Base-by-base conservation (phyloP, 2,113 vertebrate species). In the Pangasianodon hypophthalmus region DNA sequence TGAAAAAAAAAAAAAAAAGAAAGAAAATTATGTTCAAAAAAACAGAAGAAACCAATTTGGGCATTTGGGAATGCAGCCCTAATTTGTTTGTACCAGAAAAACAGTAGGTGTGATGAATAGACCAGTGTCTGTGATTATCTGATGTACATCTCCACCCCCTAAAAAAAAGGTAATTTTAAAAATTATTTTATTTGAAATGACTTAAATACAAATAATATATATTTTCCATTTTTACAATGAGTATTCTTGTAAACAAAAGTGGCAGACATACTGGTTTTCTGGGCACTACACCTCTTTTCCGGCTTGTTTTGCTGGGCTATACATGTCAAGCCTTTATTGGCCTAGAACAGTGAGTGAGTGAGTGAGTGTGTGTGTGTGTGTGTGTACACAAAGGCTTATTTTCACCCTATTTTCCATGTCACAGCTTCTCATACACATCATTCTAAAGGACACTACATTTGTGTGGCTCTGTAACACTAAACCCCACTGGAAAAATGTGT, bases 181-280 rank as follows among this genome's bases (percentile, higher is more conserved):
- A 96, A 92, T 92, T 94, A 94, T 97, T 97, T 99, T 98, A 98
- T 98, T 99, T 97, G 96, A 96, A 97, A 96, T 96, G 97, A 97
- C 92, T 94, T 93, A 97, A 97, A 97, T 97, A 98, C 97, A 98
- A 98, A 97, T 96, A 97, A 96, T 97, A 96, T 96, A 92, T 95
- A 94, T 92, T 95, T 95, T 97, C 95, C 95, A 97, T 95, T 62
- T 84, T 97, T 97, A 96, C 96, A 97, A 96, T 96, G 96, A 96
- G 96, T 95, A 96, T 95, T 96, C 96, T 96, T 97, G 97, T 96
- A 96, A 96, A 96, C 96, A 96, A 96, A 96, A 96, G 95, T 95
- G 95, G 96, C 95, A 96, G 95, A 96, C 93, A 93, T 32, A 75
- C 88, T 93, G 93, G 93, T 93, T 95, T 94, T 93, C 93, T 91